Percentiles rank a stretch among this genome's conserved stretches.
Evolutionary conservation across 2,888 invertebrate genomes (phyloP).

Genomic region (Glyphotaelius pellucidus): DNA sequence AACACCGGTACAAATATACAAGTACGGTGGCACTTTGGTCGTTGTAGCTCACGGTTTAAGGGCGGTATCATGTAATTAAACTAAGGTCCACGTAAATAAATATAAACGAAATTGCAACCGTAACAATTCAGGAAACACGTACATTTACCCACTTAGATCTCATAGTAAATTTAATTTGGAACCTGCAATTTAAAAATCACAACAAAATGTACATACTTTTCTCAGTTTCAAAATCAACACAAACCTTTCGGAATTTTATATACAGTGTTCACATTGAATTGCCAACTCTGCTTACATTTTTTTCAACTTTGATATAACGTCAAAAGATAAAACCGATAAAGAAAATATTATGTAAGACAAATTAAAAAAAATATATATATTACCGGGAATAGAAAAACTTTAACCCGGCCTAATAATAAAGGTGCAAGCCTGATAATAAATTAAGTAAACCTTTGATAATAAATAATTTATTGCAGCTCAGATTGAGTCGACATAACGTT

Average conservation of each 20-base stretch:
- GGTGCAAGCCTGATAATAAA: not conserved
- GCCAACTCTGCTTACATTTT: not conserved
- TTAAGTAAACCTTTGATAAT: not conserved
- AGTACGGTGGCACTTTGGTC: conserved; percentile 25
- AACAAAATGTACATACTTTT: not conserved
- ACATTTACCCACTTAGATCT: not conserved
- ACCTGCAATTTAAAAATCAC: not conserved
- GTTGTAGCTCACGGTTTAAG: conserved; percentile 39
- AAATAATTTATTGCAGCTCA: not conserved
- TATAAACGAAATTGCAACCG: conserved; percentile 37
- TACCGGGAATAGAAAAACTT: not conserved
- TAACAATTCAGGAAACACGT: conserved; percentile 14
- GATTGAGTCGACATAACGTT: not conserved
- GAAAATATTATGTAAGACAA: not conserved
- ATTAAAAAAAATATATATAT: not conserved
- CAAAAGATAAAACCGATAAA: not conserved
- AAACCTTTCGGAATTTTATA: not conserved
- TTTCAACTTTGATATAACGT: not conserved
- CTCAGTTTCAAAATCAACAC: not conserved
- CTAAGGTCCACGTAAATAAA: conserved; percentile 24
- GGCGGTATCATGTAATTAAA: conserved; percentile 41
- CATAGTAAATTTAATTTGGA: not conserved
- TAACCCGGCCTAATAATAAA: not conserved
- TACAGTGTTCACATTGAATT: too few species aligned
- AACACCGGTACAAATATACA: conserved; percentile 52